A percentile compares a stretch with the other conserved stretches of the same genome.
Evolutionary conservation across 1,140 invertebrate genomes (phyloP).

Genomic region (Leptinotarsa defecta): DNA sequence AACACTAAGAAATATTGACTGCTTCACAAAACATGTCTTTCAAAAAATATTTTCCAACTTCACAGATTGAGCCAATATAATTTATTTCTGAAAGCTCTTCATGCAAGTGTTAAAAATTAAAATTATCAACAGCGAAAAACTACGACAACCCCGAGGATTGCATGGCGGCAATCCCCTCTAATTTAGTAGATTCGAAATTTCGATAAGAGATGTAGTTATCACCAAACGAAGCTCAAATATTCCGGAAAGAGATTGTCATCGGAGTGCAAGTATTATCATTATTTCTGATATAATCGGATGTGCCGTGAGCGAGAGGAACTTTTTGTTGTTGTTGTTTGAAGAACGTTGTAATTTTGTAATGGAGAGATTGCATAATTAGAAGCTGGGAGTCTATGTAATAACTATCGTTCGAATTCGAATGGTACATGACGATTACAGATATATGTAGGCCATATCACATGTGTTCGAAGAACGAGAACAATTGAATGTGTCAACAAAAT

Average conservation of each 20-base stretch:
- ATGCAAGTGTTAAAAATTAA: not conserved
- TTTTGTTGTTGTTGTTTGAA: slow-evolving; percentile 6
- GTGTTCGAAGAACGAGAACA: no score
- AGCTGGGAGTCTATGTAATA: not conserved
- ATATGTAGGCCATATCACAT: no score
- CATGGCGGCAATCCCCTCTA: not conserved
- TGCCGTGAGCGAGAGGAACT: not conserved
- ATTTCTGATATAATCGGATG: not conserved
- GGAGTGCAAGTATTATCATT: not conserved
- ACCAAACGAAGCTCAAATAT: slow-evolving; percentile 2
- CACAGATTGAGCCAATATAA: no score
- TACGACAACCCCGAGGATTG: not conserved
- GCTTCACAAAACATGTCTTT: no score
- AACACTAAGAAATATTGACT: no score
- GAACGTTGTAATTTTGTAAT: not conserved
- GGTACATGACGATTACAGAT: no score
- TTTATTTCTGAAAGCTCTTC: no score
- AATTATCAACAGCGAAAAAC: not conserved
- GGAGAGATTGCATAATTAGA: not conserved
- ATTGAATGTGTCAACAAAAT: no score
- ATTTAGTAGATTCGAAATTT: not conserved
- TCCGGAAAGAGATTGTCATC: slow-evolving; percentile 2
- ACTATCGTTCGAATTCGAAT: not conserved
- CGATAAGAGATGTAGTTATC: slow-evolving; percentile 4
- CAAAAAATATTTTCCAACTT: no score